Evolutionary conservation across 2,797 vertebrate species (phyloP), one percentile per base, ranked within the genome.

Genomic region (Myoxocephalus aenaeus): DNA sequence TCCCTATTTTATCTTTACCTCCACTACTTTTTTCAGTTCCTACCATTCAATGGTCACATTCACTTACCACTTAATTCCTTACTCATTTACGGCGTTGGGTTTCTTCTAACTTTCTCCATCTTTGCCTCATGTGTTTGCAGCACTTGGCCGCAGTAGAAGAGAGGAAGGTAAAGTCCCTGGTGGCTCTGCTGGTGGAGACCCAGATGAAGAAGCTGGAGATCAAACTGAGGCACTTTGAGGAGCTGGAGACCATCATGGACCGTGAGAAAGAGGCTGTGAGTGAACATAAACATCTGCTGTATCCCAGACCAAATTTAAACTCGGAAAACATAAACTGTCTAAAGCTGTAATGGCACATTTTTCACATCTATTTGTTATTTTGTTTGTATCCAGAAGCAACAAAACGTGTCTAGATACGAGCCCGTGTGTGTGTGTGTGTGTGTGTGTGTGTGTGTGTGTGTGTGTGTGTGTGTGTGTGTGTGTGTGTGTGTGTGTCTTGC

Each of bases 141-240:
- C 98, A 99, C 84, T 91, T 99, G 73, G 98, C 98, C 0, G 98
- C 98, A 0, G 98, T 99, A 57, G 98, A 99, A 75, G 98, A 99
- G 89, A 94, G 98, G 40, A 99, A 99, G 91, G 98, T 99, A 90
- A 99, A 99, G 84, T 99, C 98, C 63, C 90, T 99, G 57, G 98
- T 99, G 3, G 98, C 98, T 22, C 94, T 99, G 38, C 88, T 99
- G 90, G 98, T 99, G 82, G 98, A 99, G 88, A 99, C 98, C 0
- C 98, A 99, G 89, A 99, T 99, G 98, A 99, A 99, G 95, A 99
- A 99, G 85, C 87, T 99, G 87, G 98, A 99, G 94, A 99, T 99
- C 77, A 99, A 99, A 80, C 95, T 99, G 68, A 95, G 98, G 72
- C 98, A 99, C 85, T 99, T 99, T 77, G 98, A 99, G 90, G 98